Evolutionary conservation across 2,113 vertebrate genomes (phyloP).

Genomic region (Misgurnus anguillicaudatus): DNA sequence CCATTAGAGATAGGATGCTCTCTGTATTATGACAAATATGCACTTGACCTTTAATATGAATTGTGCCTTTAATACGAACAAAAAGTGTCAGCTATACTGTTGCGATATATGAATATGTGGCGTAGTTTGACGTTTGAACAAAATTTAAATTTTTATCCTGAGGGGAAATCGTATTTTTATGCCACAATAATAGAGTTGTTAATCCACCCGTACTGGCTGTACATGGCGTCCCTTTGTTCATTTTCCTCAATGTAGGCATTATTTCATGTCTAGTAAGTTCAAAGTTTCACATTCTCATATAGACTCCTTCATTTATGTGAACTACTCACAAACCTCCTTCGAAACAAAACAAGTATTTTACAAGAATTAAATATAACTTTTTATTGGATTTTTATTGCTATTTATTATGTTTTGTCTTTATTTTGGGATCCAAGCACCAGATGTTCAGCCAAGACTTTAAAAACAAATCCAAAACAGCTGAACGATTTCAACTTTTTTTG

Average conservation of each 20-base stretch:
- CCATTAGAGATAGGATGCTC: constrained; percentile 14
- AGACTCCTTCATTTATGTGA: neutral
- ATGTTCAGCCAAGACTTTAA: no score
- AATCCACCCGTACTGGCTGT: constrained; percentile 26
- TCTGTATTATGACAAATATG: constrained; percentile 21
- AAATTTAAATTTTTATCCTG: constrained; percentile 41
- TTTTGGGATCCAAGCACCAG: no score
- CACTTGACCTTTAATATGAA: constrained; percentile 36
- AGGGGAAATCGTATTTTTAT: constrained; percentile 28
- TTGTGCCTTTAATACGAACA: constrained; percentile 37
- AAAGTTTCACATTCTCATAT: constrained; percentile 12
- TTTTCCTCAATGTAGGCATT: constrained; percentile 36
- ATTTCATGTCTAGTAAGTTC: constrained; percentile 32
- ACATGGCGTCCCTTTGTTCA: constrained; percentile 40
- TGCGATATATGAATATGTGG: constrained; percentile 35
- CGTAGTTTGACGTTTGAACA: constrained; percentile 42
- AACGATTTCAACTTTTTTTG: no score
- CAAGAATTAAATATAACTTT: neutral
- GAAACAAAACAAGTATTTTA: neutral
- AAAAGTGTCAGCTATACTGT: constrained; percentile 15
- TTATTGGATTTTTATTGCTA: no score
- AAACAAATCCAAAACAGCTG: no score
- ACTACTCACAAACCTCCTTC: neutral
- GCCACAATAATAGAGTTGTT: constrained; percentile 43
- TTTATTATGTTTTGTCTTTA: no score